Base-by-base conservation (phyloP, 1,140 invertebrate genomes). In the Tetraneura akinire region DNA sequence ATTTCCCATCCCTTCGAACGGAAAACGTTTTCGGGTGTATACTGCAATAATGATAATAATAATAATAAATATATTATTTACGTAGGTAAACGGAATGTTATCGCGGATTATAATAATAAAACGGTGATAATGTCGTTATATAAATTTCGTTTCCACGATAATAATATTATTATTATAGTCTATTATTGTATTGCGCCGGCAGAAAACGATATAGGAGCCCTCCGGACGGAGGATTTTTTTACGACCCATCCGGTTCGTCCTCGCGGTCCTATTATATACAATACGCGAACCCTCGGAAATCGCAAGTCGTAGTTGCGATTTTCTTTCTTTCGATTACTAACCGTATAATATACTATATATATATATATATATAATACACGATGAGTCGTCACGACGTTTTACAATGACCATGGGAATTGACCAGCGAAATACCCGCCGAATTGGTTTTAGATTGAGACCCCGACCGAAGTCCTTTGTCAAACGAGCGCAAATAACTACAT, bases 381-480 rank as follows among this genome's bases (percentile, higher is more conserved):
- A n/a, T n/a, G n/a, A n/a, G 23, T 18, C n/a, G 74, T 21, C 8
- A 6, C 21, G 26, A 18, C 29, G 49, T 47, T 74, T 74, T 76
- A 76, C 73, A 55, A 60, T 21, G 14, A 16, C 73, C 73, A 37
- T 76, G 73, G 73, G 73, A 76, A 76, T 76, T 42, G 73, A 8
- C 32, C 51, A 32, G 29, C 5, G 21, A 55, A 74, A 49, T 23
- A 29, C 16, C 29, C 29, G 53, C 32, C 18, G 49, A 76, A 76
- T 76, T 60, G 21, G 73, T 76, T 76, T 60, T 60, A 47, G 73
- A 76, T 76, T 60, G 73, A 76, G 21, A 47, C 55, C 14, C 37
- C 16, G 13, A 0, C 37, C 16, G 13, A 0, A 3, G 51, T 45
- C 53, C 32, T 4, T 11, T 60, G 73, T 76, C 14, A n/a, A 60